Conservation (phyloP, 2,113 vertebrate species). For the Gallinago paraguaiae region DNA sequence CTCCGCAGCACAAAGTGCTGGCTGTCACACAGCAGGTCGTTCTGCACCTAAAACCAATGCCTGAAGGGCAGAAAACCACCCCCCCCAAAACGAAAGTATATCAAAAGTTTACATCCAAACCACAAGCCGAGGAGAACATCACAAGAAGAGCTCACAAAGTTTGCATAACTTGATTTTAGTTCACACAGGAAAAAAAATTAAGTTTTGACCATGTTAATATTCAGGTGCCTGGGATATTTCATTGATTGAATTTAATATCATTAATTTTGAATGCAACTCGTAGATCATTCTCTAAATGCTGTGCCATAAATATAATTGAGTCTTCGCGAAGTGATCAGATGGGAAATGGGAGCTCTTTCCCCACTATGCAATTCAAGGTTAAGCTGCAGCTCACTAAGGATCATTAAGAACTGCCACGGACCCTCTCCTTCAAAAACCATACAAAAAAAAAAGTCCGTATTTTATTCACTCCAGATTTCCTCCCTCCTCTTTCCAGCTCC, state of each 20-base stretch:
- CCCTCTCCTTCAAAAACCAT: not conserved
- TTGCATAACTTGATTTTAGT: not conserved
- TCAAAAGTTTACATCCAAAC: rapidly evolving
- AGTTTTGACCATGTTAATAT: no score
- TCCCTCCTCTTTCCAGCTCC: not conserved
- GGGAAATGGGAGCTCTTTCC: constrained; percentile 10
- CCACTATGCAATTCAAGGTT: not conserved
- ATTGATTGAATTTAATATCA: constrained; percentile 37
- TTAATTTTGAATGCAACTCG: constrained; percentile 39
- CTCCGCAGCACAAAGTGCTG: not conserved
- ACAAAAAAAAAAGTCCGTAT: not conserved
- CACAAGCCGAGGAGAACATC: not conserved
- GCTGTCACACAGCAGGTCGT: not conserved
- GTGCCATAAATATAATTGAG: constrained; percentile 42
- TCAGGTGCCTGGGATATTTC: not conserved
- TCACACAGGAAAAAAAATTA: no score
- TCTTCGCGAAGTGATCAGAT: constrained; percentile 37
- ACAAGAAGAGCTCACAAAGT: not conserved
- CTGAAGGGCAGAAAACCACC: not conserved
- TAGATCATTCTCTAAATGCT: constrained; percentile 41
- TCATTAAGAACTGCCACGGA: not conserved
- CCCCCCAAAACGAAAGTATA: not conserved
- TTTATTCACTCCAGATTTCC: not conserved
- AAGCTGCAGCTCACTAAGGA: not conserved
- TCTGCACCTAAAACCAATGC: not conserved